Conservation (phyloP, 2,888 invertebrate species). For the Eilema caniola region DNA sequence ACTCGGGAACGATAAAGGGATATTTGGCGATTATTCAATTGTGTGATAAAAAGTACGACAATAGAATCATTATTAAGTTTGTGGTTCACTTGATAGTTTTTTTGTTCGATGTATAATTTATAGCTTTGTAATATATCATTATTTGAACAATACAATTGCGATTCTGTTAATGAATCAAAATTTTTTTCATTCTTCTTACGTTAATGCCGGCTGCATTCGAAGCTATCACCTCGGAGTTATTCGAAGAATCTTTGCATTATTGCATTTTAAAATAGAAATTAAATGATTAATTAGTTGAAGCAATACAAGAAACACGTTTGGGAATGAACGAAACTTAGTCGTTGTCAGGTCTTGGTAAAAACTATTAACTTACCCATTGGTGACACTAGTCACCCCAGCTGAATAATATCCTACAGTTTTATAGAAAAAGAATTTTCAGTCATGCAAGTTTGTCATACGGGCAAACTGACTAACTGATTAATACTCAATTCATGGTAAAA, state of each 20-base stretch:
- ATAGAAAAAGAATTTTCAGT: neutral
- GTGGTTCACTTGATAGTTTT: conserved; percentile 25
- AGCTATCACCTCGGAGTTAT: too few relatives aligned
- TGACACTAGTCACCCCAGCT: too few relatives aligned
- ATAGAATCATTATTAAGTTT: conserved; percentile 38
- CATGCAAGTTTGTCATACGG: too few relatives aligned
- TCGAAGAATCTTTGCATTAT: too few relatives aligned
- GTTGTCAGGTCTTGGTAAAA: too few relatives aligned
- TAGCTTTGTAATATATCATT: neutral
- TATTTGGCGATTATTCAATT: conserved; percentile 79
- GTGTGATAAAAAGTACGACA: conserved; percentile 54
- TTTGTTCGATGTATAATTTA: neutral
- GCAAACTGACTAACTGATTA: neutral
- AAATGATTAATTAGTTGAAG: too few relatives aligned
- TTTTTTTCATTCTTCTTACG: neutral
- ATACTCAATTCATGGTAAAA: neutral
- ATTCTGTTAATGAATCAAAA: neutral
- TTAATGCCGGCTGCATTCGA: too few relatives aligned
- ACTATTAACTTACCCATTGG: too few relatives aligned
- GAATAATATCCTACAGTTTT: too few relatives aligned
- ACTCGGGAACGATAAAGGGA: conserved; percentile 73
- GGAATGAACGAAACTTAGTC: neutral
- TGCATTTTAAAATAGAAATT: too few relatives aligned
- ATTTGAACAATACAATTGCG: neutral
- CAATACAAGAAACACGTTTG: neutral